Percentiles rank a stretch among this genome's conserved stretches.
Evolutionary conservation across 2,888 invertebrate genomes (phyloP).

Genomic region (Bombylius major): DNA sequence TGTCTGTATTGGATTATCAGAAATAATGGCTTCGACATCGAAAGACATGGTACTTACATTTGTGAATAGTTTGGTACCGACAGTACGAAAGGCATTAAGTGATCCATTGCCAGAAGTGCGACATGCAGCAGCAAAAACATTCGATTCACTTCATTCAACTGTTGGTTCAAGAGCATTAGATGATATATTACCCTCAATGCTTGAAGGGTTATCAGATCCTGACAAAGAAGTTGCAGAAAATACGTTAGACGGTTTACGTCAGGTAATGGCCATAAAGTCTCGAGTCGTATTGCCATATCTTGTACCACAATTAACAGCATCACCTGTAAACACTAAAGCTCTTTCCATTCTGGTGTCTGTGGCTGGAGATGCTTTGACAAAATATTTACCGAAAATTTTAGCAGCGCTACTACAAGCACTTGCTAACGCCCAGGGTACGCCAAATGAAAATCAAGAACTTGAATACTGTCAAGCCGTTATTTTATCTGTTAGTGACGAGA

Average conservation of each 20-base stretch:
- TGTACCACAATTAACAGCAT: constrained; percentile 82
- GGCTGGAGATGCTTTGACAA: constrained; percentile 83
- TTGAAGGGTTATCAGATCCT: constrained; percentile 59
- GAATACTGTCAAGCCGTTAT: constrained; percentile 90
- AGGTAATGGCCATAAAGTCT: constrained; percentile 95
- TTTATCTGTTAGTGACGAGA: constrained; percentile 77
- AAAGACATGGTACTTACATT: constrained; percentile 87
- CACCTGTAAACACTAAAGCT: constrained; percentile 86
- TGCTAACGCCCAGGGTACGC: constrained; percentile 51
- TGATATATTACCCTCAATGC: constrained; percentile 88
- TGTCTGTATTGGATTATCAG: constrained; percentile 94
- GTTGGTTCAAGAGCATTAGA: constrained; percentile 90
- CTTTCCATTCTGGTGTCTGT: constrained; percentile 88
- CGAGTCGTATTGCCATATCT: constrained; percentile 91
- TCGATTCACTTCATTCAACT: constrained; percentile 89
- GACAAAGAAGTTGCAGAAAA: constrained; percentile 72
- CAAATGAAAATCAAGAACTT: constrained; percentile 57
- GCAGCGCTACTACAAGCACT: constrained; percentile 76
- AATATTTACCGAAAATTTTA: constrained; percentile 81
- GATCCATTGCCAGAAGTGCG: constrained; percentile 89
- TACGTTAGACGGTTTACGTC: constrained; percentile 87
- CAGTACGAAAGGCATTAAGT: constrained; percentile 86
- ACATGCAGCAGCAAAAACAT: constrained; percentile 90
- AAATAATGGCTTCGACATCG: constrained; percentile 95
- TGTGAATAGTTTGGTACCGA: constrained; percentile 79